Percentiles rank a stretch among this genome's conserved stretches.
Conservation (phyloP, 1,140 invertebrate species). For the Platyscapa corneri region DNA sequence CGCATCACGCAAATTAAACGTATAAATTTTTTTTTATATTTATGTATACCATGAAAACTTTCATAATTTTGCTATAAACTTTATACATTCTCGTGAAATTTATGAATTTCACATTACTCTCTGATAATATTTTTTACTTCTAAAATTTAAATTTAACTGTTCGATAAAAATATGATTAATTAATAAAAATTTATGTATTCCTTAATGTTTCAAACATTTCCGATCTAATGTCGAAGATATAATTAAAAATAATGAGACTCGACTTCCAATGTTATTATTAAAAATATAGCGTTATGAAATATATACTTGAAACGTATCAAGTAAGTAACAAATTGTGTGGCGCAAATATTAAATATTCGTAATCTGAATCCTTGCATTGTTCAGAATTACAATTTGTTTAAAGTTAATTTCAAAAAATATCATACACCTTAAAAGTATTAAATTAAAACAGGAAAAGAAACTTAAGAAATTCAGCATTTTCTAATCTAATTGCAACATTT, state of each 20-base stretch:
- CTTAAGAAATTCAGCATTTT: background rate
- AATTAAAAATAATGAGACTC: background rate
- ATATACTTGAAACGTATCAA: background rate
- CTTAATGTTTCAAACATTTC: too few species aligned
- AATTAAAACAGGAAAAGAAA: background rate
- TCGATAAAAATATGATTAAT: too few species aligned
- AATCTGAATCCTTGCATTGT: background rate
- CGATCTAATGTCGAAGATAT: background rate
- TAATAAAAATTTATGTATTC: too few species aligned
- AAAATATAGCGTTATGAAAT: background rate
- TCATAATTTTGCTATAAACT: too few species aligned
- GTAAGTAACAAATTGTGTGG: background rate
- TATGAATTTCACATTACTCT: too few species aligned
- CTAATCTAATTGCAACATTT: background rate
- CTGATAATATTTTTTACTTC: too few species aligned
- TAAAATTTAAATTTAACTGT: background rate
- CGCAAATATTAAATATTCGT: background rate
- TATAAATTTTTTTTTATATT: too few species aligned
- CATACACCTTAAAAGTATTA: background rate
- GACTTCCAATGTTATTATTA: background rate
- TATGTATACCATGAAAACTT: too few species aligned
- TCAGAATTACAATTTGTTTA: background rate
- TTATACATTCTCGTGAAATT: too few species aligned
- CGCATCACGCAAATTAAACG: too few species aligned
- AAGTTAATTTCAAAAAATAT: background rate